Percentiles rank a stretch among this genome's conserved stretches.
Conservation (phyloP, 64 coral and sea anemone species). For the Catalaphyllia jardinei region DNA sequence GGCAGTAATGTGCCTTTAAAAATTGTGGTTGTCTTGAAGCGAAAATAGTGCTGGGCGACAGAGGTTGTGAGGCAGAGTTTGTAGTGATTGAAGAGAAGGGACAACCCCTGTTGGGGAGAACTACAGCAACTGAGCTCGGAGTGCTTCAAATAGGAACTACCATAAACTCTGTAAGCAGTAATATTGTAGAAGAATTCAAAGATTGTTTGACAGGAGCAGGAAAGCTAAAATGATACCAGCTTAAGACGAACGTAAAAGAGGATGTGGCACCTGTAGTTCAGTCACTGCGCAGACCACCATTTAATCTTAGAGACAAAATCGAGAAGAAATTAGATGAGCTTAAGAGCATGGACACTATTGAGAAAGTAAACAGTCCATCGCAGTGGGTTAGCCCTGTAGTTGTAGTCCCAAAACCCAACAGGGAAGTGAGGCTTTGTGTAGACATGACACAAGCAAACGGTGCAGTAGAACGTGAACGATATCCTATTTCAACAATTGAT, state of each 20-base stretch:
- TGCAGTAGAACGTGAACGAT: neutral
- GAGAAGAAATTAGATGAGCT: constrained; percentile 28
- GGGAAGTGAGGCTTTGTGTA: constrained; percentile 20
- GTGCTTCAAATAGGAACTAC: constrained; percentile 11
- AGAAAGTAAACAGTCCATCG: constrained; percentile 11
- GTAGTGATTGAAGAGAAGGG: constrained; percentile 9
- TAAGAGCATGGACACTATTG: constrained; percentile 4
- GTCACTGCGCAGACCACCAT: neutral
- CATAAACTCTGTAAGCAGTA: neutral
- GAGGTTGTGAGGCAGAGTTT: neutral
- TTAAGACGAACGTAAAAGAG: constrained; percentile 30
- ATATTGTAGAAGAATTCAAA: constrained; percentile 1
- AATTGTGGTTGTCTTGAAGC: constrained; percentile 10
- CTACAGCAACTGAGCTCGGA: neutral
- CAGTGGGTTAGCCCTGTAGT: constrained; percentile 29
- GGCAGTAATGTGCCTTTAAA: neutral
- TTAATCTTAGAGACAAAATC: constrained; percentile 4
- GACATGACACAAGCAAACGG: constrained; percentile 37
- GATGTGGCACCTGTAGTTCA: constrained; percentile 39
- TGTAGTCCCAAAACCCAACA: constrained; percentile 6
- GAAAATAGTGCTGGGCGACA: neutral
- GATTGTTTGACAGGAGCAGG: constrained; percentile 4
- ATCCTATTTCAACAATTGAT: constrained; percentile 4
- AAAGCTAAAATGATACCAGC: no score
- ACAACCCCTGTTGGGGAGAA: neutral